A percentile compares a stretch with the other conserved stretches of the same genome.
phyloP scores from a whole-genome alignment of 2,797 vertebrate species.

The Masticophis lateralis region DNA sequence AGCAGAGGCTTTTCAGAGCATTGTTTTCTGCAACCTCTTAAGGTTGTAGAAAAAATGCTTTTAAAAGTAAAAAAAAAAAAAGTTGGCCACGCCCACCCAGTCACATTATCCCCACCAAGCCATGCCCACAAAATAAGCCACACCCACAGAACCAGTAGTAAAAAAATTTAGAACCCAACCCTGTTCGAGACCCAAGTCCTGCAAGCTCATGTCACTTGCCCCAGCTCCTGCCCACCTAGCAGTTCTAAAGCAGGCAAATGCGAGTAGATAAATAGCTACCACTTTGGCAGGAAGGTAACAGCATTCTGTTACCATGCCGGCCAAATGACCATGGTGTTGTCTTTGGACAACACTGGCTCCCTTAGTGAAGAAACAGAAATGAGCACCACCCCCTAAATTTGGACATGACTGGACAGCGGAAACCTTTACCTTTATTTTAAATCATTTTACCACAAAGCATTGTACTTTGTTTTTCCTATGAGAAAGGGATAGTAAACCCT shows the following conservation, averaged over 20 bases:
- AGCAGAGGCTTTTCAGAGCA: too few relatives aligned
- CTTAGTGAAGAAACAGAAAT: background rate
- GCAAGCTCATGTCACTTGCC: background rate
- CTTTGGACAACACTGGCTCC: background rate
- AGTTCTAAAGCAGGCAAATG: background rate
- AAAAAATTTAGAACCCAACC: too few relatives aligned
- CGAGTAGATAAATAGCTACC: background rate
- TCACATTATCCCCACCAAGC: too few relatives aligned
- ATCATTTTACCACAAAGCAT: background rate
- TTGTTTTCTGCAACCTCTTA: too few relatives aligned
- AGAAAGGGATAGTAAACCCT: background rate
- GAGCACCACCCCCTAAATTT: background rate
- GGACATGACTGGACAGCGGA: background rate
- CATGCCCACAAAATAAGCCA: too few relatives aligned
- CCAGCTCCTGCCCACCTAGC: background rate
- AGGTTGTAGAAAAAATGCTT: too few relatives aligned
- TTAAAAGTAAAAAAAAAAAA: too few relatives aligned
- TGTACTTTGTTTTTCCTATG: background rate
- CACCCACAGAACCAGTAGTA: too few relatives aligned
- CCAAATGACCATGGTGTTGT: background rate
- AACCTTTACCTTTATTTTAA: background rate
- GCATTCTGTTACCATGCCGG: background rate
- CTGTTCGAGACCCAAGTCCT: background rate
- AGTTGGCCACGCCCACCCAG: too few relatives aligned
- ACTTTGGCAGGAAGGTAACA: background rate